These are phyloP conservation scores for Ectobius pallidus DNA, from an alignment of 2,888 invertebrate species.

Conservation along the genomic window DNA sequence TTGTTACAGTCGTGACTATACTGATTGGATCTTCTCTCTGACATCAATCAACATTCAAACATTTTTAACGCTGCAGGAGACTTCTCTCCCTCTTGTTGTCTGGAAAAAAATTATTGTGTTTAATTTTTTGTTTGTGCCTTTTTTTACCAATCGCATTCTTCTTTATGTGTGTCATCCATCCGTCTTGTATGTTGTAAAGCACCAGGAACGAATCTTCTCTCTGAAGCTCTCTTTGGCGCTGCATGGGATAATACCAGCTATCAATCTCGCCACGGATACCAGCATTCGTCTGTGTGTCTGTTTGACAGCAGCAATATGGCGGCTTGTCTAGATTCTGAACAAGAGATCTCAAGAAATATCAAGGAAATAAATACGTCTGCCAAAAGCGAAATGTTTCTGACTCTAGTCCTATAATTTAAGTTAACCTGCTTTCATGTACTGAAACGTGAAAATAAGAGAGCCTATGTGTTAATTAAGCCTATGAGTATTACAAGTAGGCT, in stretches of 20 bases:
- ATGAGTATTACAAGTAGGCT: too few relatives aligned
- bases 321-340: constrained; percentile 24
- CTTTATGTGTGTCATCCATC: constrained; percentile 8
- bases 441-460: too few relatives aligned
- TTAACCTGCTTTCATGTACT: too few relatives aligned
- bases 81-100: neutral
- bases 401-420: too few relatives aligned
- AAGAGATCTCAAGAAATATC: neutral
- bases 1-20: constrained; percentile 30
- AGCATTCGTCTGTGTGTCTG: constrained; percentile 34
- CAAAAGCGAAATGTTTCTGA: neutral
- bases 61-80: constrained; percentile 43
- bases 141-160: neutral
- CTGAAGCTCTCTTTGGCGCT: constrained; percentile 12
- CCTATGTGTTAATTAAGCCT: too few relatives aligned
- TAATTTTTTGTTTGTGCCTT: neutral
- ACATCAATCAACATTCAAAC: constrained; percentile 40
- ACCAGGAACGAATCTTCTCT: constrained; percentile 24
- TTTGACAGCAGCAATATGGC: constrained; percentile 38
- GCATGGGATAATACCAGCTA: constrained; percentile 36
- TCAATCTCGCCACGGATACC: constrained; percentile 35
- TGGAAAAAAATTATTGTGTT: neutral
- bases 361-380: constrained; percentile 10
- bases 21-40: constrained; percentile 43
- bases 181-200: constrained; percentile 3